Base-by-base conservation (phyloP, 2,113 vertebrate genomes). In the Egretta garzetta region DNA sequence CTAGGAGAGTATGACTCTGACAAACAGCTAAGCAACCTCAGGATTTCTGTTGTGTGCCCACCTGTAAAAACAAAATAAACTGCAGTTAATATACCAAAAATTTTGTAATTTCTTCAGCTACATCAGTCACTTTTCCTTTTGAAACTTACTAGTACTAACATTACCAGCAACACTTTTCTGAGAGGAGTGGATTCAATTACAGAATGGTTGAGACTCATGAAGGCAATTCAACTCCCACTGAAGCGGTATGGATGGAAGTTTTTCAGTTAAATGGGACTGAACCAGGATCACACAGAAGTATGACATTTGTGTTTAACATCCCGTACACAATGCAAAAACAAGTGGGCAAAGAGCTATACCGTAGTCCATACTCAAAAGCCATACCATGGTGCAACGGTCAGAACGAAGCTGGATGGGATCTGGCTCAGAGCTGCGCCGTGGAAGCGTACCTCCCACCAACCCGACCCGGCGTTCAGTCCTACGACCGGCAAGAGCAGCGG, bases 11-110 rank as follows among this genome's bases (percentile, higher is more conserved):
- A 99, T 0, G 98, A 98, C 12, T 75, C 90, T 15, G 99, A 99
- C 73, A 99, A 98, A 86, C 94, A 97, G 41, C 97, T 98, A 82
- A 99, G 97, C 83, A 99, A 97, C 58, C 99, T 99, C 76, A 99
- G 96, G 79, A 99, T 98, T 98, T 99, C 99, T 50, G 99, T 98
- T 39, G 99, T 99, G 80, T 99, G 99, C 10, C 99, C 99, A 30
- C 99, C 99, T 99, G 93, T 14, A 87, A 95, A 96, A 91, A 56
- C 76, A 92, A 88, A 76, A 64, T 7, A 89, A 87, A 80, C 32
- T 70, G 12, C 63, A 85, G 47, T 85, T 86, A 85, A 30, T 19
- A 47, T 7, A 41, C 13, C 20, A 91, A 82, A 74, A 85, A 47
- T 1, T 5, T 12, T 0, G 0, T 53, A 80, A 28, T 59, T 77